Base-by-base conservation (phyloP, 2,797 vertebrate species). In the Carapus acus region DNA sequence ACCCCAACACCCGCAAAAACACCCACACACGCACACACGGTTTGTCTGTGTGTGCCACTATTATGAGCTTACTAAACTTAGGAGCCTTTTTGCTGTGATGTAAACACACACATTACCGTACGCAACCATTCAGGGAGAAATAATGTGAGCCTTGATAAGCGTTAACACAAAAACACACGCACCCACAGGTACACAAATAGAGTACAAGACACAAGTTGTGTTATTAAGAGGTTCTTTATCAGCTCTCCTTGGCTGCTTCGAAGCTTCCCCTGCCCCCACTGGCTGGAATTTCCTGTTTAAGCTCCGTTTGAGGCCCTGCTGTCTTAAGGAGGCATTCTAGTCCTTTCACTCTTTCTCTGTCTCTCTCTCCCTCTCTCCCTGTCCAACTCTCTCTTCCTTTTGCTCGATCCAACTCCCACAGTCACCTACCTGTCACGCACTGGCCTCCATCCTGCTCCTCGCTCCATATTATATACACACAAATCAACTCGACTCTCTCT, bases 231-330 rank as follows among this genome's bases (percentile, higher is more conserved):
- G 78, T 68, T 69, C 82, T 88, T 88, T 86, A 88, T 88, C 84
- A 83, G 76, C 63, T 68, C 55, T 49, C 62, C 67, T 68, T 59
- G 72, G 65, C 80, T 78, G 74, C 61, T 78, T 65, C 40, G 18
- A 61, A 69, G 54, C 66, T 54, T 70, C 65, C 75, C 83, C 85
- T 74, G 59, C 83, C 85, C 86, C 82, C 83, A 83, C 80, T 75
- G 78, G 77, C 81, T 89, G 87, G 88, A 88, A 89, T 89, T 89
- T 90, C 88, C 88, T 89, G 88, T 90, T 89, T 86, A 86, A 88
- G 83, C 80, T 85, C 78, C 54, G 60, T 84, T 81, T 86, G 85
- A 87, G 85, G 86, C 80, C 84, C 85, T 79, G 83, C 83, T 83
- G 83, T 87, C 78, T 86, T 74, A 79, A 81, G 69, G 71, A 83